Conservation (phyloP, 2,888 invertebrate species). For the Drosophila villosipedis region DNA sequence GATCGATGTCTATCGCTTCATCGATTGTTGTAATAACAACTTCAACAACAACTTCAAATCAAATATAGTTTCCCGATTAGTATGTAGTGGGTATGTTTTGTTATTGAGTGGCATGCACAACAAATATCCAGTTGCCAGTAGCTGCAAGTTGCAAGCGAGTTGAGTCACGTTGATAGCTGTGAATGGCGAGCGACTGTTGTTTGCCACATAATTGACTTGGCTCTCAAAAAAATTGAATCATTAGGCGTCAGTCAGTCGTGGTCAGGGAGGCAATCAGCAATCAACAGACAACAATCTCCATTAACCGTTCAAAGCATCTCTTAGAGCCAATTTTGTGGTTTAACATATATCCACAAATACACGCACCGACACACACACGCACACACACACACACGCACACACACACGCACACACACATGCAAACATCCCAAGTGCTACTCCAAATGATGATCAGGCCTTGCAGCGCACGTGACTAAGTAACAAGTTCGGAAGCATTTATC, state of each 20-base stretch:
- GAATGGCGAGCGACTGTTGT: slow-evolving; percentile 39
- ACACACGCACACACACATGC: not conserved
- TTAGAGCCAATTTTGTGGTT: slow-evolving; percentile 45
- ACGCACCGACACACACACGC: not conserved
- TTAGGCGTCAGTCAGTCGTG: slow-evolving; percentile 55
- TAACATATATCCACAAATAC: slow-evolving; percentile 11
- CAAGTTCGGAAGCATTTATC: slow-evolving; percentile 65
- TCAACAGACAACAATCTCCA: slow-evolving; percentile 38
- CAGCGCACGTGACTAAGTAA: slow-evolving; percentile 56
- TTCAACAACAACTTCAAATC: slow-evolving; percentile 68
- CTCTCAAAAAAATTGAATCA: slow-evolving; percentile 70
- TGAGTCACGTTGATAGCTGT: slow-evolving; percentile 68
- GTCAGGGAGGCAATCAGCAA: slow-evolving; percentile 57
- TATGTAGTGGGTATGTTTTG: slow-evolving; percentile 28
- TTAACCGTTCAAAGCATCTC: slow-evolving; percentile 62
- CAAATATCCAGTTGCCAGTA: slow-evolving; percentile 11
- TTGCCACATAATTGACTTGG: slow-evolving; percentile 62
- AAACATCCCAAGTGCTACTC: slow-evolving; percentile 11
- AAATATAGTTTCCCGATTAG: slow-evolving; percentile 53
- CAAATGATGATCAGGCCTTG: slow-evolving; percentile 46
- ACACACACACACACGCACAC: not conserved
- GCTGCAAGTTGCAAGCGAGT: slow-evolving; percentile 21
- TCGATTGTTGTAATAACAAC: not conserved
- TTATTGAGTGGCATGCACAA: slow-evolving; percentile 69
- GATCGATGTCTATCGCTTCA: no score